Conservation (phyloP, 1,140 invertebrate genomes). For the Drosophila watanabei region DNA sequence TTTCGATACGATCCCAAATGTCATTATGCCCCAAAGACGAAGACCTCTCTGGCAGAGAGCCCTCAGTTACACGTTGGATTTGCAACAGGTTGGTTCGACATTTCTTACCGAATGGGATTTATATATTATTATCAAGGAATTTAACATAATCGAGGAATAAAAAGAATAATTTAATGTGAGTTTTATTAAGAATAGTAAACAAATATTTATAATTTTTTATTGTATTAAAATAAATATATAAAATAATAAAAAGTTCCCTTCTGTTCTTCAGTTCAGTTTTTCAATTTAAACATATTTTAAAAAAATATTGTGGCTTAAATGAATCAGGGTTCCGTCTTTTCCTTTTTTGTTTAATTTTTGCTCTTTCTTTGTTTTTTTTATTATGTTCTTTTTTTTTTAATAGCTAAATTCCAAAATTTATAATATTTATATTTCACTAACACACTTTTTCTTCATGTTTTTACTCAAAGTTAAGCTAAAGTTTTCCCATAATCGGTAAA, state of each 20-base stretch:
- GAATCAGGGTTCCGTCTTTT: too few relatives aligned
- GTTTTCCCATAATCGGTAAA: background rate
- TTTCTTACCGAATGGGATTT: background rate
- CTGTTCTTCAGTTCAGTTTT: too few relatives aligned
- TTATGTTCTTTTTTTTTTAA: too few relatives aligned
- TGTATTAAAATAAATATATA: background rate
- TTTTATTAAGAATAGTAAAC: background rate
- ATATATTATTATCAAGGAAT: too few relatives aligned
- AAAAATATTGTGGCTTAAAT: too few relatives aligned
- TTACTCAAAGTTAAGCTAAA: background rate
- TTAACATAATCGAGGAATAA: background rate
- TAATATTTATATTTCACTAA: too few relatives aligned
- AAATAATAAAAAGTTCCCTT: too few relatives aligned
- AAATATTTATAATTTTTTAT: background rate
- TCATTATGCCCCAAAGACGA: constrained; percentile 22
- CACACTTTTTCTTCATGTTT: too few relatives aligned
- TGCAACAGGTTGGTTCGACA: constrained; percentile 40
- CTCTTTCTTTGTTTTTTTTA: too few relatives aligned
- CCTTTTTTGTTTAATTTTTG: too few relatives aligned
- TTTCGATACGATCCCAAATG: constrained; percentile 21
- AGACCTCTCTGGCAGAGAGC: constrained; percentile 8
- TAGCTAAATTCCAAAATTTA: too few relatives aligned
- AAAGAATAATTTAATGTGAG: background rate
- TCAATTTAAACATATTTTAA: too few relatives aligned
- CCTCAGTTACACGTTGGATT: constrained; percentile 32